Base-by-base conservation (phyloP, 2,113 vertebrate genomes). In the Lasiurus cinereus region DNA sequence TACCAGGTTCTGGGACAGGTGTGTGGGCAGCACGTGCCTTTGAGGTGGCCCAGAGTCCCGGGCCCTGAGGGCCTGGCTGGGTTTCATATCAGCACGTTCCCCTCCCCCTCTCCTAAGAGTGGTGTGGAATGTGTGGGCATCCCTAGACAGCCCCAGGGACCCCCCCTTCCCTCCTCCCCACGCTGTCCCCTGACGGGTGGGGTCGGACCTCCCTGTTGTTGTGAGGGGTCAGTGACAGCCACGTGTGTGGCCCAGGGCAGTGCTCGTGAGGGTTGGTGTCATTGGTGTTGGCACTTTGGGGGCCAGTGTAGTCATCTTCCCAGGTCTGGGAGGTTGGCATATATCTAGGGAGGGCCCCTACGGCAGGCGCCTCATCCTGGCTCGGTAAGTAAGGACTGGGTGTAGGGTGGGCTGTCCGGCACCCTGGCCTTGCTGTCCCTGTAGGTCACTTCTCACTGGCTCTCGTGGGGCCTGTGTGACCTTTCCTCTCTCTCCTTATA, bases 101-200 rank as follows among this genome's bases (percentile, higher is more conserved):
- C 48, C 64, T 80, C 10, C 76, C 50, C 1, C 66, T 43, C 79
- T 67, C 19, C 29, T 64, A 1, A 22, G 16, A 22, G 67, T 33
- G 0, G 0, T 0, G 36, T 39, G 72, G 24, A 27, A 15, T 19
- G 18, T 1, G 39, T 48, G 67, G 15, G 22, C 21, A 9, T 0
- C 8, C 43, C 67, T 36, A 0, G 46, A 36, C 39, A 79, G 16
- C 16, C 5, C 2, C 3, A 8, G 10, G 46, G 88, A 33, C 62
- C n/a, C 8, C 62, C 29, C 48, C 31, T 46, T 43, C 54, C 62
- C 43, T 48, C 66, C n/a, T 31, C 12, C 0, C 0, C 0, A 1
- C 2, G 13, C 64, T 22, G 36, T 24, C 48, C 14, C 36, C 39
- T 13, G 64, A 29, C 0, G 0, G 36, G 73, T 1, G 12, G 36